Evolutionary conservation across 2,113 vertebrate genomes (phyloP).

Genomic region (Oenanthe melanoleuca): DNA sequence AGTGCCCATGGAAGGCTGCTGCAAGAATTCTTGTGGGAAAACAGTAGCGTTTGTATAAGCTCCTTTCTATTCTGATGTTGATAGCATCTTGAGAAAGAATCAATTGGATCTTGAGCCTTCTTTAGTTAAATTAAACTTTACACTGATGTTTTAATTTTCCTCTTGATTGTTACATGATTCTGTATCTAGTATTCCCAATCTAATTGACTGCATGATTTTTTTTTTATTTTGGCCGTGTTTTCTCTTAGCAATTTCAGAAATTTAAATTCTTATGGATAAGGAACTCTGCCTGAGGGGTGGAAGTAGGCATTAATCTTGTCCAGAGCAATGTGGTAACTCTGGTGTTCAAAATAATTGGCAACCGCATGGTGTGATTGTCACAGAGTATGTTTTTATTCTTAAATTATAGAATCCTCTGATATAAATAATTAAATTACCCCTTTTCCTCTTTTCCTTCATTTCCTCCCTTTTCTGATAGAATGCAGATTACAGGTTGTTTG

Average conservation of each 20-base stretch:
- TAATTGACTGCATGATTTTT: background rate
- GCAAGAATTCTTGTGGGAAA: background rate
- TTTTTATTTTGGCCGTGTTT: background rate
- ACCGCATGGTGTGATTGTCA: background rate
- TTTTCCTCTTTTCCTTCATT: background rate
- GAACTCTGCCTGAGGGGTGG: accelerated
- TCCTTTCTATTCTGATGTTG: background rate
- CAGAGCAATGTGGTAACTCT: background rate
- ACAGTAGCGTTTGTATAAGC: background rate
- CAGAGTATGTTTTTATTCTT: background rate
- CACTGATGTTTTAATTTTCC: background rate
- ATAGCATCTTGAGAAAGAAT: background rate
- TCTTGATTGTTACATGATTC: background rate
- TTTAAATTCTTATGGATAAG: background rate
- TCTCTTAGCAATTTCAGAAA: background rate
- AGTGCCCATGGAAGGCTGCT: background rate
- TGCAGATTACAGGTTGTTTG: background rate
- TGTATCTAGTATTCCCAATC: background rate
- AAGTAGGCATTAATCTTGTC: background rate
- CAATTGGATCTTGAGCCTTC: background rate
- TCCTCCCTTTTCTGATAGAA: background rate
- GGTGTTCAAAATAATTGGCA: background rate
- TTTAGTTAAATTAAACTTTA: background rate
- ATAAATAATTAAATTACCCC: background rate
- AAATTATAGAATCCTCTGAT: background rate